Conservation (phyloP, 2,113 vertebrate genomes). For the Pionites leucogaster region DNA sequence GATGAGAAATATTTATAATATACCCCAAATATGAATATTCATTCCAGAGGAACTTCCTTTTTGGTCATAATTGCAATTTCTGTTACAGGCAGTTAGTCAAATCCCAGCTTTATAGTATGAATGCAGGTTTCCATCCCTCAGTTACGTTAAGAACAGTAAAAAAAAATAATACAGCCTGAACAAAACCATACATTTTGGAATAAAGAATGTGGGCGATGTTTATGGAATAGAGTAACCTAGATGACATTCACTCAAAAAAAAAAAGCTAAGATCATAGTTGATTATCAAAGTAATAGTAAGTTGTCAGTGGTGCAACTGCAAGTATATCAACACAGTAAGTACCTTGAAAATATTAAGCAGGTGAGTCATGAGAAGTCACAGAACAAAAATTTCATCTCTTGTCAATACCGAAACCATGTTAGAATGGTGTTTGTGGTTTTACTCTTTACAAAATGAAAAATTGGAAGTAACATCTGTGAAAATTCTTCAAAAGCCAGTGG, state of each 20-base stretch:
- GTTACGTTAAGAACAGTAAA: background rate
- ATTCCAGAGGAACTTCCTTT: background rate
- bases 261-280: background rate
- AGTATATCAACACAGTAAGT: background rate
- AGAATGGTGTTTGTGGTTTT: background rate
- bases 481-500: background rate
- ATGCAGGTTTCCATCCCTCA: background rate
- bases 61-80: background rate
- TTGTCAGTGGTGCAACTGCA: background rate
- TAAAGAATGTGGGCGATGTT: background rate
- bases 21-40: background rate
- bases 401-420: background rate
- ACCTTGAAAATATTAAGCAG: background rate
- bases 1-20: rapidly evolving
- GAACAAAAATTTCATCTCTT: background rate
- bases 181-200: background rate
- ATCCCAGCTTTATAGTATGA: background rate
- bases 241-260: background rate
- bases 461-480: background rate
- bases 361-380: rapidly evolving
- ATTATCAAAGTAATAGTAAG: background rate
- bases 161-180: background rate
- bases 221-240: background rate
- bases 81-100: background rate
- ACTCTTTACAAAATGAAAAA: background rate